These are phyloP conservation scores for Drosophila pandora DNA, from an alignment of 1,140 invertebrate species.

Conservation along the genomic window DNA sequence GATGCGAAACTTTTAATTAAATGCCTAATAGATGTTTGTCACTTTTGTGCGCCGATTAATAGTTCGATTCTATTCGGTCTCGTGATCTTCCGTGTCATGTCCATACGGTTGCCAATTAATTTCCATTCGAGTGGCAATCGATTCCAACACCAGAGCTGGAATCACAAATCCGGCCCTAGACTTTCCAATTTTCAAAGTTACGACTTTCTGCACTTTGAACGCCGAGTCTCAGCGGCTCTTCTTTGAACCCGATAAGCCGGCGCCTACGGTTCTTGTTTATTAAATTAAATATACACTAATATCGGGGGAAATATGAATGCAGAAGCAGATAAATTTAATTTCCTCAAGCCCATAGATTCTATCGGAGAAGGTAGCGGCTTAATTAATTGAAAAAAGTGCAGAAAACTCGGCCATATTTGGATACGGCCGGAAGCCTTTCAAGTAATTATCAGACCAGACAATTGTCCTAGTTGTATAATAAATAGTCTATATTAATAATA, in stretches of 20 bases:
- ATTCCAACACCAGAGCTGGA: slow-evolving; percentile 4
- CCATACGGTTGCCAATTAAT: slow-evolving; percentile 68
- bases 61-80: slow-evolving; percentile 59
- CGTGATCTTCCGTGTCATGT: slow-evolving; percentile 72
- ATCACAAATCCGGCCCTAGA: slow-evolving; percentile 26
- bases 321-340: slow-evolving; percentile 66
- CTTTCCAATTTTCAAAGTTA: slow-evolving; percentile 9
- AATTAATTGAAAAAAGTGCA: slow-evolving; percentile 66
- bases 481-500: slow-evolving; percentile 1
- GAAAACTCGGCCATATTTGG: slow-evolving; percentile 46
- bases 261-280: slow-evolving; percentile 25
- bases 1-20: slow-evolving; percentile 81
- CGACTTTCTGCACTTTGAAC: slow-evolving; percentile 72
- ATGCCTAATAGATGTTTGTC: slow-evolving; percentile 78
- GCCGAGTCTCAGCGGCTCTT: slow-evolving; percentile 23
- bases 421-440: not conserved
- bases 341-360: slow-evolving; percentile 51
- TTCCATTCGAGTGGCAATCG: slow-evolving; percentile 32
- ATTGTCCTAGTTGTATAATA: slow-evolving; percentile 1
- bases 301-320: slow-evolving; percentile 34
- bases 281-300: slow-evolving; percentile 34
- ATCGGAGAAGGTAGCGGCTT: slow-evolving; percentile 36
- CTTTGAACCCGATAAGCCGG: slow-evolving; percentile 65
- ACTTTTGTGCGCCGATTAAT: slow-evolving; percentile 65
- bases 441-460: slow-evolving; percentile 6